Percentiles rank a stretch among this genome's conserved stretches.
These are phyloP conservation scores for Cryptocheilus praepositus DNA, from an alignment of 2,888 invertebrate genomes.

Conservation along the genomic window DNA sequence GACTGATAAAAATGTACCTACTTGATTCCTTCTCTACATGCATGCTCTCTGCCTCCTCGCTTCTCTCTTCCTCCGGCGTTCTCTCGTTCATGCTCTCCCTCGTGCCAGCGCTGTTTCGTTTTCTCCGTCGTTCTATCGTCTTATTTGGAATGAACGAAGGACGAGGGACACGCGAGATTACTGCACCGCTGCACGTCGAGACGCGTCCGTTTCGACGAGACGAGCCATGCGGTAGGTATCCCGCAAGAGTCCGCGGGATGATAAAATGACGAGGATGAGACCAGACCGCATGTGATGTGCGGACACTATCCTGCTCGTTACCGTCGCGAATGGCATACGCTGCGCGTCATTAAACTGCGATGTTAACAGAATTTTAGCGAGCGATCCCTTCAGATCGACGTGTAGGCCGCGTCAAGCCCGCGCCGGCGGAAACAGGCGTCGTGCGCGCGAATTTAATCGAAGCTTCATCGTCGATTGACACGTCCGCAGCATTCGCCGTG, in stretches of 20 bases:
- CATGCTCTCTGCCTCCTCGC: conserved; percentile 12
- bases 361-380: conserved; percentile 6
- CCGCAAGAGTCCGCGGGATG: conserved; percentile 48
- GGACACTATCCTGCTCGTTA: conserved; percentile 33
- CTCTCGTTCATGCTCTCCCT: conserved; percentile 32
- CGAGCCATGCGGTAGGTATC: conserved; percentile 53
- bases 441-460: too few species aligned
- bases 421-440: too few species aligned
- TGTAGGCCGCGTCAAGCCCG: too few species aligned
- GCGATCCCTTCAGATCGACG: not conserved
- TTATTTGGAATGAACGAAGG: conserved; percentile 53
- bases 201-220: conserved; percentile 35
- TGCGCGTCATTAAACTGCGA: conserved; percentile 9
- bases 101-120: conserved; percentile 28
- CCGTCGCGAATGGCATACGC: conserved; percentile 27
- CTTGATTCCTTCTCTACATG: conserved; percentile 43
- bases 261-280: conserved; percentile 55
- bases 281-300: conserved; percentile 47
- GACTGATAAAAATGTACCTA: conserved; percentile 60
- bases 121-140: conserved; percentile 38
- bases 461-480: too few species aligned
- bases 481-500: too few species aligned
- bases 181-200: conserved; percentile 51
- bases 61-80: conserved; percentile 16
- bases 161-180: conserved; percentile 54